These are phyloP conservation scores for Drosophila kambysellisi DNA, from an alignment of 2,888 invertebrate species.

Conservation along the genomic window DNA sequence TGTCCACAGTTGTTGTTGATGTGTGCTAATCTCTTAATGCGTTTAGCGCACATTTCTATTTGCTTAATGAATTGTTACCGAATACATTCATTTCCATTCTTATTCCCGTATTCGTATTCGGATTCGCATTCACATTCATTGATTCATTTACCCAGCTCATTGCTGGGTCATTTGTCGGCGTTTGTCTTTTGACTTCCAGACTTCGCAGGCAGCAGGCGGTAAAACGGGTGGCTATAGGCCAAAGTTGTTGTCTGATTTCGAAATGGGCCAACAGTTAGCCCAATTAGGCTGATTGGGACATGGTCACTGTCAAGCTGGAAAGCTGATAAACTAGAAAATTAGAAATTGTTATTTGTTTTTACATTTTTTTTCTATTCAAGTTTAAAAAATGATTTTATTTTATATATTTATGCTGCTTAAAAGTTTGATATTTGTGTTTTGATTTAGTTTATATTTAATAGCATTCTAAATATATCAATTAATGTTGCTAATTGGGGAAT, in stretches of 20 bases:
- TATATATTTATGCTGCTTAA: background rate
- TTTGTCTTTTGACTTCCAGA: conserved; percentile 70
- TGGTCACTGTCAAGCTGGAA: conserved; percentile 55
- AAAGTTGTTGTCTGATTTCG: conserved; percentile 29
- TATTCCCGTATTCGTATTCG: conserved; percentile 26
- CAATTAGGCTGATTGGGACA: conserved; percentile 69
- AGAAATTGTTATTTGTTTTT: background rate
- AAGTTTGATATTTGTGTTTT: background rate
- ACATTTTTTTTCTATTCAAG: background rate
- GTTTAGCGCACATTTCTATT: conserved; percentile 82
- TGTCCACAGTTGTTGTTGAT: conserved; percentile 46
- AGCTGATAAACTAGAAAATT: background rate
- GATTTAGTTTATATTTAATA: background rate
- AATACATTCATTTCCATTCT: conserved; percentile 70
- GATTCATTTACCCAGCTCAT: conserved; percentile 71
- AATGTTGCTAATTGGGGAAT: background rate
- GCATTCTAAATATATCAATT: background rate
- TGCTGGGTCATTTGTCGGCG: conserved; percentile 76
- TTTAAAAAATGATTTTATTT: background rate
- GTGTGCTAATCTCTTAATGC: conserved; percentile 85
- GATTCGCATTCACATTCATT: conserved; percentile 55
- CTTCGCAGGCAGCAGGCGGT: background rate
- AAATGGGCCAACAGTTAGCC: conserved; percentile 57
- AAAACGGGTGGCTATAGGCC: background rate
- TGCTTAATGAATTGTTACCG: conserved; percentile 81